Evolutionary conservation across 53 echinoderm and acorn worm species (phyloP).

Genomic region (Arbacia lixula): DNA sequence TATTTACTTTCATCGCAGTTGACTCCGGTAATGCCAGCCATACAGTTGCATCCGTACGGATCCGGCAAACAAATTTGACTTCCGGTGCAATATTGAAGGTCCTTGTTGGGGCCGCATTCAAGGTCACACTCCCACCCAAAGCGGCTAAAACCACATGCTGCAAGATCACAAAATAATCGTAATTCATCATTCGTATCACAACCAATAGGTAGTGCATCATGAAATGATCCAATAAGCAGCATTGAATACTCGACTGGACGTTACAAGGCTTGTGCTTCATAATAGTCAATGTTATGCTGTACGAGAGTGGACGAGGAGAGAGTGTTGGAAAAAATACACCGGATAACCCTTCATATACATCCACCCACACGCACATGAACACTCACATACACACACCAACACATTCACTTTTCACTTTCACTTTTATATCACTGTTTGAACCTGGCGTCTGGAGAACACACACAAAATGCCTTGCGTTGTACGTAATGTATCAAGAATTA

Average conservation of each 20-base stretch:
- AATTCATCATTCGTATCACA: no score
- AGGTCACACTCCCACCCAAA: conserved; percentile 27
- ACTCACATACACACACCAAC: no score
- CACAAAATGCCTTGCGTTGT: background rate
- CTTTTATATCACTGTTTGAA: background rate
- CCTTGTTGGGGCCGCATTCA: background rate
- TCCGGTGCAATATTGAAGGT: background rate
- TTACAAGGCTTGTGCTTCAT: background rate
- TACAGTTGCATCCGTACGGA: conserved; percentile 30
- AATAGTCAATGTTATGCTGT: background rate
- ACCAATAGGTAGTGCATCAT: no score
- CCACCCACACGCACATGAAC: no score
- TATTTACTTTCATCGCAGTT: conserved; percentile 24
- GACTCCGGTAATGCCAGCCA: conserved; percentile 21
- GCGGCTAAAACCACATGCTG: background rate
- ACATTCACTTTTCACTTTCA: no score
- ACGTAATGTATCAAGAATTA: background rate
- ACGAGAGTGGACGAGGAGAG: background rate
- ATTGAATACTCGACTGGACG: no score
- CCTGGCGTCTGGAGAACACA: background rate
- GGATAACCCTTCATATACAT: background rate
- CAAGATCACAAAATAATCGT: background rate
- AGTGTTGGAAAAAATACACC: background rate
- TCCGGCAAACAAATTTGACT: conserved; percentile 21
- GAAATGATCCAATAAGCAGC: no score